Conservation (phyloP, 2,113 vertebrate species). For the Psammodynastes pulverulentus region DNA sequence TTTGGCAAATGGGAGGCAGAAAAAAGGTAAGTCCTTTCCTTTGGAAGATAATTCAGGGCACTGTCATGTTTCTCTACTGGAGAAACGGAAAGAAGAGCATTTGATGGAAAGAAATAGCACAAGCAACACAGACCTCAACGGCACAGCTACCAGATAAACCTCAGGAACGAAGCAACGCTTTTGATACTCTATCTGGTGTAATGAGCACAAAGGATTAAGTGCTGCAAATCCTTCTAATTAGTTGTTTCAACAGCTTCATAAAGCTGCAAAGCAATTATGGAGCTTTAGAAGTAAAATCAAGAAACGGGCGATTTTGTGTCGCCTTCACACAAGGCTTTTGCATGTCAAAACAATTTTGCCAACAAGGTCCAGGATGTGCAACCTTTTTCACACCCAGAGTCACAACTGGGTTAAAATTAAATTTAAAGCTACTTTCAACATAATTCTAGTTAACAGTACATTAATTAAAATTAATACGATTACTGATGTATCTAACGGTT, state of each 20-base stretch:
- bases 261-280: neutral
- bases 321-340: neutral
- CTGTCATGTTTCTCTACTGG: neutral
- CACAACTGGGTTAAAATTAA: neutral
- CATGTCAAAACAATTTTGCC: neutral
- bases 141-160: neutral
- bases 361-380: neutral
- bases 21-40: neutral
- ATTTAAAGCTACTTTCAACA: neutral
- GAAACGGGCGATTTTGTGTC: neutral
- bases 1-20: neutral
- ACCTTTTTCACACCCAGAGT: neutral
- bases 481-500: neutral
- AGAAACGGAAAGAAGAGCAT: neutral
- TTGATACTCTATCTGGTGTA: neutral
- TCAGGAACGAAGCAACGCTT: neutral
- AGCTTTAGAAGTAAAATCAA: neutral
- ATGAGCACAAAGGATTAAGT: neutral
- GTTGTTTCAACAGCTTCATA: neutral
- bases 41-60: neutral
- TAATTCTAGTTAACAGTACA: neutral
- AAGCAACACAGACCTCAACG: neutral
- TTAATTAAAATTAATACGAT: neutral
- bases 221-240: neutral
- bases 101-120: neutral